Evolutionary conservation across 2,888 invertebrate species (phyloP), one percentile per base, ranked within the genome.

Genomic region (Drosophila mettleri): DNA sequence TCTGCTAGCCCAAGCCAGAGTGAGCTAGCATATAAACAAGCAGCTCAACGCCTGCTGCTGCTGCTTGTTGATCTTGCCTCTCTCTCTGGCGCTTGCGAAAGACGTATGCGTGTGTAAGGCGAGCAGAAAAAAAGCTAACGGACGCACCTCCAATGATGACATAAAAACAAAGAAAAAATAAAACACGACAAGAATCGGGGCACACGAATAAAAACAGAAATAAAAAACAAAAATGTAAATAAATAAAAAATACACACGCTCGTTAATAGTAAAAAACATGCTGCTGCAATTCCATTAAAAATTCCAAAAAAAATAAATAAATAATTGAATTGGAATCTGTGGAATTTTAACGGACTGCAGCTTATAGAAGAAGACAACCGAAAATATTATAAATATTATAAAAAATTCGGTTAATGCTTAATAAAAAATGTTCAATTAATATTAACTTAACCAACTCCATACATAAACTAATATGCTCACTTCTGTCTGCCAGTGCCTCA

Each of bases 71-170:
- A 45, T 27, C 12, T 45, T 45, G 27, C 43, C n/a, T 45, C 43
- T 45, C 43, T 45, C 16, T 45, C 43, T n/a, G 43, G 2, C 43
- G 16, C 24, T 45, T 45, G 43, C 43, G 43, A 43, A 43, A 43
- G 43, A 24, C 24, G 43, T 24, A 24, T 24, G 48, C 31, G 14
- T 45, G 45, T 16, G 45, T 16, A 38, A 52, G 27, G 27, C n/a
- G 29, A 27, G 38, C 20, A 52, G 24, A 38, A 33, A 52, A 52
- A 68, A 69, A 49, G 68, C 62, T 77, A 72, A 65, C 65, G 72
- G 34, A 60, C 75, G 22, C 36, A 45, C 24, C 43, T 33, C 38
- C 69, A 69, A 73, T 59, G 79, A 78, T 74, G 75, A 76, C 69
- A 75, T 62, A 69, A 78, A 74, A 69, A 78, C 45, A 63, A 20